A percentile compares a stretch with the other conserved stretches of the same genome.
These are phyloP conservation scores for Micrasema longulum DNA, from an alignment of 1,140 invertebrate species.

Conservation along the genomic window DNA sequence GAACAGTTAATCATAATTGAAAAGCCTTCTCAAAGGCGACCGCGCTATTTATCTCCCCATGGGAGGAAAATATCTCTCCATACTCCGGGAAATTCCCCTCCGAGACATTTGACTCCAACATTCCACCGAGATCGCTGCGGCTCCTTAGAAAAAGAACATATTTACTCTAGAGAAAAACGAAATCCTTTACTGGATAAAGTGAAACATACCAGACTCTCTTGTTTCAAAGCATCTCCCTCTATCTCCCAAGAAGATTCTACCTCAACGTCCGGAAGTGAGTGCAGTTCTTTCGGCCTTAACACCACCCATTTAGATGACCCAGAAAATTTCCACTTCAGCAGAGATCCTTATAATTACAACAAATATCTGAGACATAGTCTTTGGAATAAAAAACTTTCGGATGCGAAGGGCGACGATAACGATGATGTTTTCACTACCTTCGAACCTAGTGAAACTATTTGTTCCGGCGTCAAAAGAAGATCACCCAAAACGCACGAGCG, in stretches of 20 bases:
- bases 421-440: constrained; percentile 64
- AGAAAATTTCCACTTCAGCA: constrained; percentile 61
- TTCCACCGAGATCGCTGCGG: constrained; percentile 58
- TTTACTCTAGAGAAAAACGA: constrained; percentile 71
- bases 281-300: constrained; percentile 65
- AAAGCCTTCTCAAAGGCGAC: constrained; percentile 65
- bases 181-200: constrained; percentile 78
- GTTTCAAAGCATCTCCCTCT: constrained; percentile 71
- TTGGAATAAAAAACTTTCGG: constrained; percentile 63
- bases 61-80: constrained; percentile 64
- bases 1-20: constrained; percentile 70
- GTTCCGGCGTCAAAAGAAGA: constrained; percentile 42
- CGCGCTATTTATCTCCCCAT: constrained; percentile 60
- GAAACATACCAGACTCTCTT: constrained; percentile 77
- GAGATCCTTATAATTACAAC: constrained; percentile 59
- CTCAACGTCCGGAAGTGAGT: constrained; percentile 67
- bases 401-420: constrained; percentile 56
- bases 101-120: constrained; percentile 60
- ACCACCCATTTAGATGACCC: constrained; percentile 62
- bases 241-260: constrained; percentile 64
- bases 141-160: constrained; percentile 64
- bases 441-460: constrained; percentile 53
- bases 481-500: constrained; percentile 33
- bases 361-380: constrained; percentile 67
- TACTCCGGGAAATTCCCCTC: constrained; percentile 61